Evolutionary conservation across 2,797 vertebrate species (phyloP), one percentile per base, ranked within the genome.

Genomic region (Sebastolobus altivelis): DNA sequence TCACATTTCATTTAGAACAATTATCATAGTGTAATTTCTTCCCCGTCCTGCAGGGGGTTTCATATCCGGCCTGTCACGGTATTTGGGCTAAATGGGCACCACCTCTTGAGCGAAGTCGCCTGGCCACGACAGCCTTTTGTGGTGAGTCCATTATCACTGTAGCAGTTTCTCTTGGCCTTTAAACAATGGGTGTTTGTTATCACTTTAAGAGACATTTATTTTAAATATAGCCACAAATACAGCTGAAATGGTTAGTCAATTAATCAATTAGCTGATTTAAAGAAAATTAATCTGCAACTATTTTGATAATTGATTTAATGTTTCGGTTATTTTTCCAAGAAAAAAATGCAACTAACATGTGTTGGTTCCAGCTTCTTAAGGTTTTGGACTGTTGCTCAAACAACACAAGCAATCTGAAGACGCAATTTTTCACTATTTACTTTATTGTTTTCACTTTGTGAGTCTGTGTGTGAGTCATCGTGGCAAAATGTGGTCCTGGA

Each of bases 81-180:
- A 98, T 98, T 87, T 98, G 97, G 97, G 97, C 97, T 72, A 98
- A 98, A 76, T 98, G 97, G 97, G 97, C 97, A 0, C 97, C 97
- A 0, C 97, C 97, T 6, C 92, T 98, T 54, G 97, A 98, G 87
- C 94, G 97, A 89, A 98, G 97, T 88, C 96, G 97, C 2, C 81
- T 98, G 87, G 97, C 97, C 0, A 98, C 97, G 0, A 98, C 97
- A 6, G 97, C 97, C 4, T 98, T 98, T 86, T 98, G 97, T 46
- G 97, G 97, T 97, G 90, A 96, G 93, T 83, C 37, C 6, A 6
- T 20, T 4, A 10, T 20, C 25, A 8, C 35, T 12, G 22, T 1
- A 1, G 2, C 31, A 18, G 18, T 38, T 40, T 38, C 3, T 11
- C 11, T 52, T 20, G 25, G 18, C 49, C 10, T 75, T 38, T 59